Conservation (phyloP, 64 coral and sea anemone species). For the Orbicella faveolata region DNA sequence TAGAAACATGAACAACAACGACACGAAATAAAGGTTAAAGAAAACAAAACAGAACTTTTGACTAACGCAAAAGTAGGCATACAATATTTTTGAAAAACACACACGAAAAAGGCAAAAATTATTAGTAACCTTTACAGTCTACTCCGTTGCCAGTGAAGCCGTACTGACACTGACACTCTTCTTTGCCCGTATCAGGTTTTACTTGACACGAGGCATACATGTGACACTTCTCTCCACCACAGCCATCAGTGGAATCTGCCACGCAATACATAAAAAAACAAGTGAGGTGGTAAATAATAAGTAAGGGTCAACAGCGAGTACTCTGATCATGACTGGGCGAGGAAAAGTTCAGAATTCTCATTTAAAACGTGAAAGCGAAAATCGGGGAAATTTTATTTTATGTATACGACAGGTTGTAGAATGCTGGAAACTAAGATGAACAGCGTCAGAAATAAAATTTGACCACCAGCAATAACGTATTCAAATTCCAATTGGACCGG, state of each 20-base stretch:
- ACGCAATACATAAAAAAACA: not conserved
- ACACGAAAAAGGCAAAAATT: not conserved
- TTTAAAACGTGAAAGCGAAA: too few species aligned
- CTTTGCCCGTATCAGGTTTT: not conserved
- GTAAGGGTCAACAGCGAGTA: not conserved
- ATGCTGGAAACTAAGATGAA: too few species aligned
- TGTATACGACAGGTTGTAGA: too few species aligned
- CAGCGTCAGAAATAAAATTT: too few species aligned
- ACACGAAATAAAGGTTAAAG: not conserved
- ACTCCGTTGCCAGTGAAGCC: conserved; percentile 55
- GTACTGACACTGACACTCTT: conserved; percentile 11
- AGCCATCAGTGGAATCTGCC: not conserved
- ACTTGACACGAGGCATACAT: conserved; percentile 32
- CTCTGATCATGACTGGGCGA: too few species aligned
- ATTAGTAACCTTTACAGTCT: conserved; percentile 36
- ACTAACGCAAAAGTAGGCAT: too few species aligned
- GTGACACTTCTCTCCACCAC: conserved; percentile 49
- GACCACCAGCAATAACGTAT: too few species aligned
- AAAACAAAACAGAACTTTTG: too few species aligned
- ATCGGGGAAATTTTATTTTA: too few species aligned
- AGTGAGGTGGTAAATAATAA: not conserved
- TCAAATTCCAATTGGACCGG: too few species aligned
- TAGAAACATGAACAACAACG: not conserved
- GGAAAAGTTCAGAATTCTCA: too few species aligned
- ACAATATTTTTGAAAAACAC: not conserved